phyloP scores from a whole-genome alignment of 2,113 vertebrate species.

The Syngnathus scovelli region DNA sequence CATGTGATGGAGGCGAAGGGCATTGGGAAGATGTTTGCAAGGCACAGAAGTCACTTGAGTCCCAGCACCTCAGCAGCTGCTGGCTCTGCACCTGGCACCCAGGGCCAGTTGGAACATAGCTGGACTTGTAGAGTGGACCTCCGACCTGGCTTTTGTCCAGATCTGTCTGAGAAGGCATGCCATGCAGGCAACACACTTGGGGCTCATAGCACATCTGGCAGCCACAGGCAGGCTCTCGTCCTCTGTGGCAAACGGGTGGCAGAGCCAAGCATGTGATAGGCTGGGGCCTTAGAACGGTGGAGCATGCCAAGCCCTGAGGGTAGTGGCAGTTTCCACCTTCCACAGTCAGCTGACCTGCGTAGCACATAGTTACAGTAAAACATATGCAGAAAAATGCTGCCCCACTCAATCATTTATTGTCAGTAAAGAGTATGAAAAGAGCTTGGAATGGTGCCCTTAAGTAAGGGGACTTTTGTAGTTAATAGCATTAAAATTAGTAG shows the following conservation, averaged over 20 bases:
- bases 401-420: too few relatives aligned
- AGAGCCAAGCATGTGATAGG: constrained; percentile 73
- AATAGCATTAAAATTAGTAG: too few relatives aligned
- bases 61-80: constrained; percentile 59
- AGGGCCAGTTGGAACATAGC: constrained; percentile 42
- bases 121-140: constrained; percentile 56
- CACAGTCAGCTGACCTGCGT: constrained; percentile 79
- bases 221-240: constrained; percentile 68
- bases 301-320: constrained; percentile 70
- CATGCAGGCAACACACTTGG: constrained; percentile 80
- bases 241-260: constrained; percentile 70
- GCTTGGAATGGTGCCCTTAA: too few relatives aligned
- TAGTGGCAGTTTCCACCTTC: constrained; percentile 78
- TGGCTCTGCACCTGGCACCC: constrained; percentile 50
- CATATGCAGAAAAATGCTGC: too few relatives aligned
- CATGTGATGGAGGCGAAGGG: constrained; percentile 41
- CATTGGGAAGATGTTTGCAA: constrained; percentile 35
- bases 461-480: too few relatives aligned
- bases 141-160: constrained; percentile 67
- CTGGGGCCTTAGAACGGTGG: constrained; percentile 72
- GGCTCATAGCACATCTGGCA: constrained; percentile 73
- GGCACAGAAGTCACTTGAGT: constrained; percentile 31
- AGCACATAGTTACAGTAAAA: constrained; percentile 22
- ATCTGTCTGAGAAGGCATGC: constrained; percentile 65
- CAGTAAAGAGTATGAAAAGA: too few relatives aligned